Evolutionary conservation across 2,888 invertebrate genomes (phyloP).

Genomic region (Apotomis betuletana): DNA sequence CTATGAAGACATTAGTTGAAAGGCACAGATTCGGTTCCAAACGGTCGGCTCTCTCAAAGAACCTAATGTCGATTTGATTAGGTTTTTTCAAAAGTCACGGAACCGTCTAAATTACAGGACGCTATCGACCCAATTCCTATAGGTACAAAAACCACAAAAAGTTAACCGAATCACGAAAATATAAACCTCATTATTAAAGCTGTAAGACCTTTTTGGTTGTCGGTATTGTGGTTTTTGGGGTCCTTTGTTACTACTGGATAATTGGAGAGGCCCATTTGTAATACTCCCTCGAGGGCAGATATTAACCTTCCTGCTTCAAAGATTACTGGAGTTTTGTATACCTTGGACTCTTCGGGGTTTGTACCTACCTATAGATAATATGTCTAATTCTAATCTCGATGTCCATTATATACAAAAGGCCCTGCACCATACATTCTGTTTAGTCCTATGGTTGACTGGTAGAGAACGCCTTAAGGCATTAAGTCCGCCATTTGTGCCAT

Average conservation of each 20-base stretch:
- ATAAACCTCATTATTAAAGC: background rate
- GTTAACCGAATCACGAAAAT: background rate
- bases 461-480: no score
- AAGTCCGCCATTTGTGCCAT: no score
- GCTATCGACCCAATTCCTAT: background rate
- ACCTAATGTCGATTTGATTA: conserved; percentile 8
- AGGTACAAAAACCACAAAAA: background rate
- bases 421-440: no score
- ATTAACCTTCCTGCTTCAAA: background rate
- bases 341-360: background rate
- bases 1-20: background rate
- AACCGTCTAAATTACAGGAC: conserved; percentile 6
- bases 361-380: no score
- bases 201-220: background rate
- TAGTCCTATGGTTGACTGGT: no score
- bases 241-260: conserved; percentile 10
- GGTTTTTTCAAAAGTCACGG: conserved; percentile 7
- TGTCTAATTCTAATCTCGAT: no score
- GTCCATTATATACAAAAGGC: no score
- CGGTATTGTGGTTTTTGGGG: background rate
- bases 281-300: conserved; percentile 5
- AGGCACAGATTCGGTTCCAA: background rate
- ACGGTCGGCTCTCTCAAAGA: conserved; percentile 14
- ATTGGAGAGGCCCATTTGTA: conserved; percentile 1
- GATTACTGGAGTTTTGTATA: background rate